A percentile compares a stretch with the other conserved stretches of the same genome.
Evolutionary conservation across 1,140 invertebrate genomes (phyloP).

Genomic region (Bathynomus jamesi): DNA sequence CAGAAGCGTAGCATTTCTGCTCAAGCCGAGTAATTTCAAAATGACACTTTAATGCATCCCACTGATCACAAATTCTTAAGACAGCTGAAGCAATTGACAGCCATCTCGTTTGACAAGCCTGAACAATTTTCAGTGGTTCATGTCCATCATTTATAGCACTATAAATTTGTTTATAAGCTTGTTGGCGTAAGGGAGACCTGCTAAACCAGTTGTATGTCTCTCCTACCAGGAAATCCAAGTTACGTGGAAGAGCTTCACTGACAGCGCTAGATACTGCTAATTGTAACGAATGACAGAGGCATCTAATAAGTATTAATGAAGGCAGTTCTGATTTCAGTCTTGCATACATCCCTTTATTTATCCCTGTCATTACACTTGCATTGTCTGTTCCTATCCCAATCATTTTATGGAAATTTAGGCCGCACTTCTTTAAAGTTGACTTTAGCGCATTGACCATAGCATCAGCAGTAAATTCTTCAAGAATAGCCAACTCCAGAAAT

Average conservation of each 20-base stretch:
- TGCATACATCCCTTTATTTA: constrained; percentile 16
- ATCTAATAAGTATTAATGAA: constrained; percentile 9
- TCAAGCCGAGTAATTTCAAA: constrained; percentile 34
- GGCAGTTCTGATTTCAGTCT: constrained; percentile 13
- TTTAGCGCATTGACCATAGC: too few relatives aligned
- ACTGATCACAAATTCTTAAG: constrained; percentile 41
- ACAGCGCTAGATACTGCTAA: constrained; percentile 12
- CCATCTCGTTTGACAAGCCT: constrained; percentile 43
- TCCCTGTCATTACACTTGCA: constrained; percentile 15
- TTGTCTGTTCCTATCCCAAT: constrained; percentile 24
- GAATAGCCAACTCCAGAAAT: too few relatives aligned
- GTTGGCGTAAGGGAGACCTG: constrained; percentile 13
- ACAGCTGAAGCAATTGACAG: constrained; percentile 41
- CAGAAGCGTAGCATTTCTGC: constrained; percentile 38
- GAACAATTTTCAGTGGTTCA: constrained; percentile 41
- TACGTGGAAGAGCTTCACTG: constrained; percentile 9
- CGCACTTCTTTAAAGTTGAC: too few relatives aligned
- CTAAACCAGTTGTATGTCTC: constrained; percentile 24
- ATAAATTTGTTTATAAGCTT: constrained; percentile 10
- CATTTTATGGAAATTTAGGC: too few relatives aligned
- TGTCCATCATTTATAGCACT: constrained; percentile 12
- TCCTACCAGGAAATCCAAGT: constrained; percentile 17
- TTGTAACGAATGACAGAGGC: constrained; percentile 19
- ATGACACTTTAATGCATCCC: constrained; percentile 42
- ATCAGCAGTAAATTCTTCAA: too few relatives aligned